phyloP scores from a whole-genome alignment of 2,797 vertebrate species.

The Sorex maritimensis region DNA sequence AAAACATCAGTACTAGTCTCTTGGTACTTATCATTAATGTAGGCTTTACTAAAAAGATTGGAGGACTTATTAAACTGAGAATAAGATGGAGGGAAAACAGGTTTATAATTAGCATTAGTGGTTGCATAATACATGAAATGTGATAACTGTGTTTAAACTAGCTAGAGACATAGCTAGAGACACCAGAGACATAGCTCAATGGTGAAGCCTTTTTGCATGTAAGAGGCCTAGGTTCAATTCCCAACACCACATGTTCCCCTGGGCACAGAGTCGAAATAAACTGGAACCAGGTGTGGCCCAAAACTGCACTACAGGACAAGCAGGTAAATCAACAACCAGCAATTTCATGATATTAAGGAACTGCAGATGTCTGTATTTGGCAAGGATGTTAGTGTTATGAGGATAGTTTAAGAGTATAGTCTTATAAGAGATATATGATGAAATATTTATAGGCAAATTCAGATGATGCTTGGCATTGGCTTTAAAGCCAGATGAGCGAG shows the following conservation, averaged over 20 bases:
- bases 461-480: constrained; percentile 6
- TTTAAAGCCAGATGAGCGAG: background rate
- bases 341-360: constrained; percentile 21
- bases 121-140: constrained; percentile 41
- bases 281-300: too few species aligned
- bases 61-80: background rate
- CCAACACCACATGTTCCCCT: too few species aligned
- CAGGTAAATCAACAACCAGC: background rate
- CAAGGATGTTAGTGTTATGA: background rate
- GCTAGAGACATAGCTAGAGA: background rate
- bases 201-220: too few species aligned
- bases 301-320: background rate
- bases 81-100: constrained; percentile 31
- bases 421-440: constrained; percentile 8
- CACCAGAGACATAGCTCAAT: too few species aligned
- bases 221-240: too few species aligned
- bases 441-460: background rate
- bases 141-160: constrained; percentile 31
- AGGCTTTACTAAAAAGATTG: background rate
- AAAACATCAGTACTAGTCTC: background rate
- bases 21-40: background rate
- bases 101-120: background rate
- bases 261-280: too few species aligned
- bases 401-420: background rate
- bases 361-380: background rate